Evolutionary conservation across 2,797 vertebrate genomes (phyloP).

Genomic region (Selene dorsalis): DNA sequence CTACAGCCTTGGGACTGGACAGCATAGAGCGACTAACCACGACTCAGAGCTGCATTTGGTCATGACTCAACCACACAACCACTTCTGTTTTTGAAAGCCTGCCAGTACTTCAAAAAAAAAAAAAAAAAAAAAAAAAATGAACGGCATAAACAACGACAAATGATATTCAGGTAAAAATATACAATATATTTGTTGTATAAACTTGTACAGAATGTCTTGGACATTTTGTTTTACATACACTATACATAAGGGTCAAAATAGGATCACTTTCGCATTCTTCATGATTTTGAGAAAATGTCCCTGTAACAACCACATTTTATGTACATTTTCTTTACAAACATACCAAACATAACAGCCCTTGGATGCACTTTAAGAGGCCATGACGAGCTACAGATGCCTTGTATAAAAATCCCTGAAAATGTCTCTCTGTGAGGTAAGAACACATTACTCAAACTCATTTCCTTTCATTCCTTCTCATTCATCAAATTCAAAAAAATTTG

Average conservation of each 20-base stretch:
- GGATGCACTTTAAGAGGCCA: conserved; percentile 74
- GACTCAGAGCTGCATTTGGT: not conserved
- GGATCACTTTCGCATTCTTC: conserved; percentile 79
- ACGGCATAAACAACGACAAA: conserved; percentile 47
- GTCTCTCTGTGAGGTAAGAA: conserved; percentile 82
- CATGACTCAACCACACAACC: conserved; percentile 24
- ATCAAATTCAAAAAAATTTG: conserved; percentile 57
- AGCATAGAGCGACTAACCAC: not conserved
- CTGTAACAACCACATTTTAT: conserved; percentile 64
- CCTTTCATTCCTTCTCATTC: conserved; percentile 65
- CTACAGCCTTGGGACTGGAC: conserved; percentile 47
- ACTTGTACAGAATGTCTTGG: conserved; percentile 81
- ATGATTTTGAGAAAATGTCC: conserved; percentile 73
- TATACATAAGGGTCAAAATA: conserved; percentile 73
- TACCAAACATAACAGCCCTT: conserved; percentile 76
- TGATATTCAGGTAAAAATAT: conserved; percentile 82
- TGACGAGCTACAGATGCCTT: conserved; percentile 70
- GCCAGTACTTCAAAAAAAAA: not conserved
- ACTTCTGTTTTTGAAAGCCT: not conserved
- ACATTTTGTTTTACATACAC: conserved; percentile 80
- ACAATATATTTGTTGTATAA: conserved; percentile 85
- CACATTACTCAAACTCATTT: conserved; percentile 68
- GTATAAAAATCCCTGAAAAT: conserved; percentile 84
- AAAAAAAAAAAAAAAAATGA: not conserved
- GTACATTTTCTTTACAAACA: conserved; percentile 77